phyloP scores from a whole-genome alignment of 2,888 invertebrate genomes.

The Stegophylla sp. region DNA sequence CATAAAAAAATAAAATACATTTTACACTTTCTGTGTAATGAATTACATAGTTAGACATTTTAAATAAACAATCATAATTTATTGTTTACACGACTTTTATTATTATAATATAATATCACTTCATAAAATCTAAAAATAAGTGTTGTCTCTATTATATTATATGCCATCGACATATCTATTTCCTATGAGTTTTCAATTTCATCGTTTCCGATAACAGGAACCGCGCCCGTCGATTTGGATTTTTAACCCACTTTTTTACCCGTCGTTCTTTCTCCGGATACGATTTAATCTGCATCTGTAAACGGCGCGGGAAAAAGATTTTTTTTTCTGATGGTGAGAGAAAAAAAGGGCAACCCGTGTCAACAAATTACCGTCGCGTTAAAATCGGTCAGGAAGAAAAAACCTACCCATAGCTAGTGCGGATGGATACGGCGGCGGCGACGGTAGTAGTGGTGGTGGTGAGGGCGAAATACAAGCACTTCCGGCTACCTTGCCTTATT shows the following conservation, averaged over 20 bases:
- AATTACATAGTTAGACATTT: no score
- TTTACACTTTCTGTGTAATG: no score
- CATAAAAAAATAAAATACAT: no score
- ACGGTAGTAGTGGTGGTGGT: neutral
- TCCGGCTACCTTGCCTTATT: constrained; percentile 8
- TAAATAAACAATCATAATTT: no score
- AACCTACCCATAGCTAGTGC: neutral
- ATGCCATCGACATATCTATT: neutral
- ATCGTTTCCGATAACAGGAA: constrained; percentile 21
- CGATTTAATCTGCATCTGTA: constrained; percentile 21
- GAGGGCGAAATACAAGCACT: constrained; percentile 1
- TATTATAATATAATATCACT: no score
- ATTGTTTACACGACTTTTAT: no score
- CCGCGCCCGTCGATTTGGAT: neutral
- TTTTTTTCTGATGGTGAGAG: neutral
- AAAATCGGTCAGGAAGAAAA: constrained; percentile 27
- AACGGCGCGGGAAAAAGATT: neutral
- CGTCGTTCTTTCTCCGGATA: neutral
- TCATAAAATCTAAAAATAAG: no score
- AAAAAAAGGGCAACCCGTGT: neutral
- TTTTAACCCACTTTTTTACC: neutral
- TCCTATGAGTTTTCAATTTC: constrained; percentile 1
- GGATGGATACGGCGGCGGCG: neutral
- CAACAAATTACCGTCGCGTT: constrained; percentile 36
- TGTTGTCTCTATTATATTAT: no score